phyloP scores from a whole-genome alignment of 92 coral and sea anemone species.

The Epizoanthus ramosus region DNA sequence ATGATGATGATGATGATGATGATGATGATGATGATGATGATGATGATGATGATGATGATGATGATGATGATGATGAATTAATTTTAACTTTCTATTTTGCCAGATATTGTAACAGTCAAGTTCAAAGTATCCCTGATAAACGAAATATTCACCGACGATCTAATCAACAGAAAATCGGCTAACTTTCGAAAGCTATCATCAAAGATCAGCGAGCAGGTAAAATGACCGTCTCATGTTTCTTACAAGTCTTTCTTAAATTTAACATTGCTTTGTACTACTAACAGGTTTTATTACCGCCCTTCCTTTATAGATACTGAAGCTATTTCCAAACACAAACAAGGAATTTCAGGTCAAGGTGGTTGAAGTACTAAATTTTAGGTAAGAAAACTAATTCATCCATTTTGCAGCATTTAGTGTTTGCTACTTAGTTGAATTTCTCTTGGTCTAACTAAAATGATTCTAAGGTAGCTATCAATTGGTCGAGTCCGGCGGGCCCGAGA shows the following conservation, averaged over 20 bases:
- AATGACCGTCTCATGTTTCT: not conserved
- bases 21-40: too few relatives aligned
- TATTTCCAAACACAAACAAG: not conserved
- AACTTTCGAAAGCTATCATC: not conserved
- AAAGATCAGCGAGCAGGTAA: not conserved
- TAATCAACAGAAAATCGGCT: not conserved
- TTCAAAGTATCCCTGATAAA: not conserved
- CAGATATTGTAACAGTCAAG: not conserved
- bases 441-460: too few relatives aligned
- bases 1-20: too few relatives aligned
- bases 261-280: not conserved
- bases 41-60: not conserved
- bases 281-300: not conserved
- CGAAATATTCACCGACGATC: not conserved
- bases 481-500: too few relatives aligned
- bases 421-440: too few relatives aligned
- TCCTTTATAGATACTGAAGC: conserved; percentile 8
- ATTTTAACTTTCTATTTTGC: not conserved
- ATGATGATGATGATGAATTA: not conserved
- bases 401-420: not conserved
- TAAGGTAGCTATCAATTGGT: too few relatives aligned
- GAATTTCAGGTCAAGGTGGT: conserved; percentile 16
- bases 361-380: conserved; percentile 31
- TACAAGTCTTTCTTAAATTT: too few relatives aligned
- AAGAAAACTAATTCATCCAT: not conserved